Conservation (phyloP, 2,113 vertebrate species). For the Sminthopsis crassicaudata region DNA sequence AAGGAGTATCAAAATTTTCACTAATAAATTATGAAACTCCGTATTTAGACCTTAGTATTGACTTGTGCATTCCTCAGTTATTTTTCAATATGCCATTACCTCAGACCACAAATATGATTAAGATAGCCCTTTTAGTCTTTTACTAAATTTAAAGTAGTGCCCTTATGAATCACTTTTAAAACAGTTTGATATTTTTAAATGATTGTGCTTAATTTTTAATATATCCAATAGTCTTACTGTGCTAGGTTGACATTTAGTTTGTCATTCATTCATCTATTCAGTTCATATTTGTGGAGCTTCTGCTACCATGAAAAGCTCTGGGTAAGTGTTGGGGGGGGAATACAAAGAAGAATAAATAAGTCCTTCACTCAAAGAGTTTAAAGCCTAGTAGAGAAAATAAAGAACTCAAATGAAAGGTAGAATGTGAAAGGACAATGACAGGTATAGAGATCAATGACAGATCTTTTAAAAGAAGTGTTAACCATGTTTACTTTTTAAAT, state of each 20-base stretch:
- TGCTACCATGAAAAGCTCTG: neutral
- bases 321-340: neutral
- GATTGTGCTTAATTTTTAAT: conserved; percentile 46
- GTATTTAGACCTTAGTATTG: conserved; percentile 61
- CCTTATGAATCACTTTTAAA: conserved; percentile 64
- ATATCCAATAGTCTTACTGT: conserved; percentile 46
- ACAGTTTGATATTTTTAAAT: conserved; percentile 49
- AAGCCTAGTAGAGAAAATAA: neutral
- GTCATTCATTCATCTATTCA: neutral
- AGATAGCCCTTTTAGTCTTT: conserved; percentile 45
- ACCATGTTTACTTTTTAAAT: neutral
- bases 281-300: neutral
- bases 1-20: conserved; percentile 72
- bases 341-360: neutral
- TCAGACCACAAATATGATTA: conserved; percentile 18
- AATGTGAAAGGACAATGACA: neutral
- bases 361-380: neutral
- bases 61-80: conserved; percentile 49
- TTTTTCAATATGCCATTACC: conserved; percentile 48
- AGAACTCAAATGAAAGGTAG: neutral
- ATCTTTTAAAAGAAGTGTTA: neutral
- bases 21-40: conserved; percentile 70
- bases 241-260: conserved; percentile 55
- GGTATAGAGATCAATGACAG: neutral
- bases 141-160: conserved; percentile 52